Conservation (phyloP, 2,888 invertebrate genomes). For the Campoplex nolae region DNA sequence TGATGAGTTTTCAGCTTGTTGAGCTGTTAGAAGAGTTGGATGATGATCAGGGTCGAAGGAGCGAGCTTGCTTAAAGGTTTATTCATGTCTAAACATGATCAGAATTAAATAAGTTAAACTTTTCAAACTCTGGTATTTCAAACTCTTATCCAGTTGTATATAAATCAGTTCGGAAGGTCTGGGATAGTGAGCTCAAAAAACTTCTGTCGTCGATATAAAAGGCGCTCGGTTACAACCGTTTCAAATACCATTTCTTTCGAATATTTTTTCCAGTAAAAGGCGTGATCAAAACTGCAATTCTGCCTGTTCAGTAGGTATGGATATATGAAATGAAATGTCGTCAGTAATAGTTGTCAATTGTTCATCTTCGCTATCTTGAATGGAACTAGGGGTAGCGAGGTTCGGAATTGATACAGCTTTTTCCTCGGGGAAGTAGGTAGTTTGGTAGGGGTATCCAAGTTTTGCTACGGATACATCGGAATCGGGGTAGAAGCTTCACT, state of each 20-base stretch:
- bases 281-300: too few relatives aligned
- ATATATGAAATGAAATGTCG: not conserved
- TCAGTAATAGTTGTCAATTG: not conserved
- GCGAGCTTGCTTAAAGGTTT: not conserved
- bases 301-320: too few relatives aligned
- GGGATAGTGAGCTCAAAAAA: not conserved
- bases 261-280: too few relatives aligned
- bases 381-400: too few relatives aligned
- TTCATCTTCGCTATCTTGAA: too few relatives aligned
- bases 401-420: too few relatives aligned
- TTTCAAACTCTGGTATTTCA: not conserved
- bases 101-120: not conserved
- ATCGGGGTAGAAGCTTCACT: too few relatives aligned
- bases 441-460: too few relatives aligned
- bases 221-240: not conserved
- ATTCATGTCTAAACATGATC: not conserved
- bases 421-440: too few relatives aligned
- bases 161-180: not conserved
- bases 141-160: not conserved
- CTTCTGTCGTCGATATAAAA: not conserved
- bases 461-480: too few relatives aligned
- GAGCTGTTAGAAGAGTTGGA: too few relatives aligned
- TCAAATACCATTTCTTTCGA: not conserved
- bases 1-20: not conserved
- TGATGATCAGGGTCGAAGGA: not conserved